Evolutionary conservation across 1,140 invertebrate species (phyloP), one percentile per base, ranked within the genome.

Genomic region (Ooceraea biroi): DNA sequence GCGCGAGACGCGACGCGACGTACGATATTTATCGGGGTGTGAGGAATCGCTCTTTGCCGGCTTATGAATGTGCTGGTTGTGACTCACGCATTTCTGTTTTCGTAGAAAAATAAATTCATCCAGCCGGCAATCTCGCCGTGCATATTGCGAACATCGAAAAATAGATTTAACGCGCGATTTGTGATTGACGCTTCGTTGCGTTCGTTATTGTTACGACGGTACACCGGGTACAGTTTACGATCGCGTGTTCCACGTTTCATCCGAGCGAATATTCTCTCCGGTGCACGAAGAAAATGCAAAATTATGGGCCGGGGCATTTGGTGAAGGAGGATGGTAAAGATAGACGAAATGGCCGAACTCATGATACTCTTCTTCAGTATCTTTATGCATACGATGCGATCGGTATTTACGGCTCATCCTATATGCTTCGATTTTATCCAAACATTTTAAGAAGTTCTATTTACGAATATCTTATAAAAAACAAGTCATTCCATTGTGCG

Each of bases 201-300:
- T 41, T 55, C 61, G 48, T 78, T 78, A 78, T 82, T 73, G 41
- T 82, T 74, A 61, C 57, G 68, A 82, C 25, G 30, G 2, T n/a
- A 27, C 48, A 30, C 10, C 19, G 68, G 27, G 17, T 7, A 68
- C 66, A 48, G 58, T 76, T 41, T 61, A 69, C 65, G 41, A 71
- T 41, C 50, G 46, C 41, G 19, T n/a, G 11, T 44, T 30, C 11
- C 44, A 30, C 25, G 22, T 61, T 60, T 82, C 77, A 25, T 46
- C 52, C 68, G 52, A n/a, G 46, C 25, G 41, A 68, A 19, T 73
- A 50, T 82, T 82, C 17, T 36, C 60, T 48, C 19, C 52, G 30
- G 30, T 65, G 44, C 5, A 30, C 22, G 19, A 41, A 36, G 1
- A 57, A 58, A 52, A 68, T 68, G 36, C 12, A 12, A 69, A 71